Base-by-base conservation (phyloP, 2,888 invertebrate genomes). In the Sisyra terminalis region DNA sequence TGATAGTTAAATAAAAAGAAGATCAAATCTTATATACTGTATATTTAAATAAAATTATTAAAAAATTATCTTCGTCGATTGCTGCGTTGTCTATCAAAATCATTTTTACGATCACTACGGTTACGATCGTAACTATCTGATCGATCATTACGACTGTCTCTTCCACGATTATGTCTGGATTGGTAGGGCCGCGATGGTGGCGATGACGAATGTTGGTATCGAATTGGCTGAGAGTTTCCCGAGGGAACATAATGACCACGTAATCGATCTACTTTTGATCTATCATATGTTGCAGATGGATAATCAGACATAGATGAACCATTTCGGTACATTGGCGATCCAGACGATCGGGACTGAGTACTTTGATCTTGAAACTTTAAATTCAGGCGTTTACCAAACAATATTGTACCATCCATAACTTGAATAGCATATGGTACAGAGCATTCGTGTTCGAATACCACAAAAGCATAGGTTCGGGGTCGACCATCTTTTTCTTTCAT, bases 381-480 rank as follows among this genome's bases (percentile, higher is more conserved):
- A 34, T 14, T 34, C 34, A 34, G n/a, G n/a, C 34, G 34, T 34
- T 14, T 24, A 7, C 24, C 75, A 55, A 66, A 87, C 10, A 89
- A 55, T 2, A 64, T 57, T 1, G 82, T 75, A 1, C 84, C 85
- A 32, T 78, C 70, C 50, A 85, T 75, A 30, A 89, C 60, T 29
- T 73, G 65, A n/a, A 83, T 55, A 1, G 83, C 83, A 55, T 86
- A 90, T 0, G 74, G 71, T 1, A 88, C 80, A 0, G 87, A 84
- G 42, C 71, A 69, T 50, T 69, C 65, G 56, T 89, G 85, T 52
- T 77, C 74, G 54, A 76, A 88, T 1, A 78, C 80, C 24, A 90
- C 65, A 54, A 90, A 90, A 2, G 76, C 88, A 59, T 75, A 90
- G 47, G 65, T 68, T 49, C 77, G 75, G 49, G 71, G 73, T 8